Percentiles rank a stretch among this genome's conserved stretches.
Evolutionary conservation across 2,888 invertebrate species (phyloP).

Genomic region (Slavum lentiscoides): DNA sequence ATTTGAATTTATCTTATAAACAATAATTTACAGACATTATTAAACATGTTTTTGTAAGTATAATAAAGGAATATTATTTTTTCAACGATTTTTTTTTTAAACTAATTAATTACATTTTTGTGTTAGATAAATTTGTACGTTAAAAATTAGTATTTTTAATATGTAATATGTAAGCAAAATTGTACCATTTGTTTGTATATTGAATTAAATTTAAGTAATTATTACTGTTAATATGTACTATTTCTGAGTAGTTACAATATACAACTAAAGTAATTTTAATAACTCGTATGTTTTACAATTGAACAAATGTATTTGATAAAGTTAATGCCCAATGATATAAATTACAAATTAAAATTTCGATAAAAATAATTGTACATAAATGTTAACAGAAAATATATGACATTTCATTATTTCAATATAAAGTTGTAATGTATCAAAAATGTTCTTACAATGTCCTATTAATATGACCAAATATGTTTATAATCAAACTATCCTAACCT

Average conservation of each 20-base stretch:
- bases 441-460: neutral
- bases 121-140: slow-evolving; percentile 30
- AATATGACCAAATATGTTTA: too few relatives aligned
- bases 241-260: neutral
- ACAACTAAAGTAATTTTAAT: neutral
- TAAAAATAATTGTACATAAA: neutral
- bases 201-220: slow-evolving; percentile 8
- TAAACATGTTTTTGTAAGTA: slow-evolving; percentile 12
- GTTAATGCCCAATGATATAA: neutral
- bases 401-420: neutral
- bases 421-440: neutral
- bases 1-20: slow-evolving; percentile 13
- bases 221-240: slow-evolving; percentile 35
- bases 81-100: slow-evolving; percentile 21
- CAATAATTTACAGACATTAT: neutral
- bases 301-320: slow-evolving; percentile 17
- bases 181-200: slow-evolving; percentile 36
- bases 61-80: slow-evolving; percentile 30
- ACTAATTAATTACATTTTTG: slow-evolving; percentile 20
- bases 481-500: too few relatives aligned
- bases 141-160: slow-evolving; percentile 40
- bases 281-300: neutral
- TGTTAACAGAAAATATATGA: neutral
- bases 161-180: slow-evolving; percentile 19
- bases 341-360: neutral